A percentile compares a stretch with the other conserved stretches of the same genome.
Evolutionary conservation across 2,888 invertebrate genomes (phyloP).

Genomic region (Cephalotes varians): DNA sequence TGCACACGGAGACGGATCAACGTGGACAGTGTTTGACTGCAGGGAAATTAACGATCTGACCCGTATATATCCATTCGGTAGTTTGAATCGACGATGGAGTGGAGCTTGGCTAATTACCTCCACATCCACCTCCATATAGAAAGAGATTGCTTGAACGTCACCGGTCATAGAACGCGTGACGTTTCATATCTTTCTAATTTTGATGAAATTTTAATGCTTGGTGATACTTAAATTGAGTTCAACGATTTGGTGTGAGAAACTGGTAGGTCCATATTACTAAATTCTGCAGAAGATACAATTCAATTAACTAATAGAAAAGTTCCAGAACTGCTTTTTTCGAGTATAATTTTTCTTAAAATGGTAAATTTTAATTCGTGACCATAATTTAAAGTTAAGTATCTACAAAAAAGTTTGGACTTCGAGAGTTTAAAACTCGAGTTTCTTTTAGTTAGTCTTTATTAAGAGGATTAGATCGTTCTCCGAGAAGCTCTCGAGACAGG

Average conservation of each 20-base stretch:
- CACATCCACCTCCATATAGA: conserved; percentile 59
- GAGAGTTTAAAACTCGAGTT: conserved; percentile 33
- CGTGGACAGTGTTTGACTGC: conserved; percentile 71
- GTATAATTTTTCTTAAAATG: not conserved
- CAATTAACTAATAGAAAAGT: not conserved
- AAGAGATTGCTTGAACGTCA: conserved; percentile 70
- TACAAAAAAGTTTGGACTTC: conserved; percentile 13
- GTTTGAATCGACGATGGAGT: conserved; percentile 69
- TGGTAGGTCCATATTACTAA: not conserved
- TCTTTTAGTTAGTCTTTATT: conserved; percentile 46
- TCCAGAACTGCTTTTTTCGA: not conserved
- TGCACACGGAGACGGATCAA: conserved; percentile 43
- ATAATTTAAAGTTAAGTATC: conserved; percentile 9
- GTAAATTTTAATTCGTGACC: conserved; percentile 13
- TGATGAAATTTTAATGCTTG: not conserved
- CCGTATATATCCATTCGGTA: conserved; percentile 54
- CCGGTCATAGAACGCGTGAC: conserved; percentile 19
- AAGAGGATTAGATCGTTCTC: conserved; percentile 44
- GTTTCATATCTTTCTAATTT: not conserved
- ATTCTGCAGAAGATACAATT: not conserved
- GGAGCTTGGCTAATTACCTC: conserved; percentile 71
- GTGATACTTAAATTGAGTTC: not conserved
- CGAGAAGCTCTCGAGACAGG: conserved; percentile 24
- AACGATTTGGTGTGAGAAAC: not conserved
- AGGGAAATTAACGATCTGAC: conserved; percentile 68